Conservation (phyloP, 2,888 invertebrate species). For the Oxytorus armatus region DNA sequence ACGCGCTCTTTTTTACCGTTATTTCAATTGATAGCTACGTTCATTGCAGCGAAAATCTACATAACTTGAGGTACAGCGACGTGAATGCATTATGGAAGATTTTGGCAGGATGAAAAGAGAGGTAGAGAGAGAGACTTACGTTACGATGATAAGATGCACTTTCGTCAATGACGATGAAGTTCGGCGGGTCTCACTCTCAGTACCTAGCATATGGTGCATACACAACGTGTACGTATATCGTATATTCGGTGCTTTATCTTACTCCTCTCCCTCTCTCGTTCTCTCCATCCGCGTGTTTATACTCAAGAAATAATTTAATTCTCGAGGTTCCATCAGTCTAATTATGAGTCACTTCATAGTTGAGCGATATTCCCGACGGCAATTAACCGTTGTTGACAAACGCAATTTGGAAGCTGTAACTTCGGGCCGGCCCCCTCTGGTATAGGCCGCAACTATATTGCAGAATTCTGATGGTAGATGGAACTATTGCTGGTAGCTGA, state of each 20-base stretch:
- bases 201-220: background rate
- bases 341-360: slow-evolving; percentile 81
- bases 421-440: slow-evolving; percentile 68
- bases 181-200: background rate
- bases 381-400: slow-evolving; percentile 84
- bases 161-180: slow-evolving; percentile 34
- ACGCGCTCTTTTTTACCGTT: background rate
- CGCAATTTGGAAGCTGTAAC: slow-evolving; percentile 82
- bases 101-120: background rate
- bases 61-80: background rate
- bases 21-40: too few relatives aligned
- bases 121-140: background rate
- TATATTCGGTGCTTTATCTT: slow-evolving; percentile 23
- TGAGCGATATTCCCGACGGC: slow-evolving; percentile 81
- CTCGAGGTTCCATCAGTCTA: slow-evolving; percentile 77
- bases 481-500: background rate
- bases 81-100: background rate
- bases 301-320: slow-evolving; percentile 78
- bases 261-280: slow-evolving; percentile 29
- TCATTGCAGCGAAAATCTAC: background rate
- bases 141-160: slow-evolving; percentile 29
- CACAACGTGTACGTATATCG: background rate
- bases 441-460: slow-evolving; percentile 25
- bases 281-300: slow-evolving; percentile 59
- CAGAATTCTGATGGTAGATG: slow-evolving; percentile 16